Evolutionary conservation across 2,888 invertebrate genomes (phyloP).

Genomic region (Chaetoderma sp.): DNA sequence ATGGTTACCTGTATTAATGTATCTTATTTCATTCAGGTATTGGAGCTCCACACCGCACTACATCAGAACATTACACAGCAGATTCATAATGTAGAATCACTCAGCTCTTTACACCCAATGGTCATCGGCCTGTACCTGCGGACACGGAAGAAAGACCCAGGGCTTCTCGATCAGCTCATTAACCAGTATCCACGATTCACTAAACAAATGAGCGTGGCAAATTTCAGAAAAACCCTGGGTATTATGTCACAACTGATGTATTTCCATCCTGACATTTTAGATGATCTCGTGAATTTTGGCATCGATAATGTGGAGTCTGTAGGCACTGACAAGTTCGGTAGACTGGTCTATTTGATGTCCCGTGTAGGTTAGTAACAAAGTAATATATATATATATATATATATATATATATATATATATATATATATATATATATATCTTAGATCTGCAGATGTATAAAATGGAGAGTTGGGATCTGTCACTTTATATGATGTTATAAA

Average conservation of each 20-base stretch:
- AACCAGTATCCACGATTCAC: background rate
- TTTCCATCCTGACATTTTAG: slow-evolving; percentile 31
- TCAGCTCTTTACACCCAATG: slow-evolving; percentile 17
- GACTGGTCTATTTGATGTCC: slow-evolving; percentile 2
- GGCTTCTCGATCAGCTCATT: slow-evolving; percentile 16
- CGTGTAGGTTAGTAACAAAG: slow-evolving; percentile 32
- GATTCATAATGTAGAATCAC: slow-evolving; percentile 4
- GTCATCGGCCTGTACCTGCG: slow-evolving; percentile 8
- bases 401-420: too few relatives aligned
- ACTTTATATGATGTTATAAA: too few relatives aligned
- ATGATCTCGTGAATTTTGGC: slow-evolving; percentile 26
- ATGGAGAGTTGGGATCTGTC: too few relatives aligned
- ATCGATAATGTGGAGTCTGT: slow-evolving; percentile 8
- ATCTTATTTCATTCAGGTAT: too few relatives aligned
- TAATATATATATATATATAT: background rate
- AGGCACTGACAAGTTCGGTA: background rate
- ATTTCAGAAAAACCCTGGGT: background rate
- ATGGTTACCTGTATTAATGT: too few relatives aligned
- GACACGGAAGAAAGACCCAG: background rate
- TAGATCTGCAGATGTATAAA: too few relatives aligned
- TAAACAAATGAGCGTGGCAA: background rate
- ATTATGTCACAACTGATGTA: slow-evolving; percentile 12
- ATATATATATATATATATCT: too few relatives aligned
- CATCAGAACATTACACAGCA: slow-evolving; percentile 11
- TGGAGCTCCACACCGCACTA: slow-evolving; percentile 14